A percentile compares a stretch with the other conserved stretches of the same genome.
phyloP scores from a whole-genome alignment of 1,140 invertebrate genomes.

The Drosophila miranda region DNA sequence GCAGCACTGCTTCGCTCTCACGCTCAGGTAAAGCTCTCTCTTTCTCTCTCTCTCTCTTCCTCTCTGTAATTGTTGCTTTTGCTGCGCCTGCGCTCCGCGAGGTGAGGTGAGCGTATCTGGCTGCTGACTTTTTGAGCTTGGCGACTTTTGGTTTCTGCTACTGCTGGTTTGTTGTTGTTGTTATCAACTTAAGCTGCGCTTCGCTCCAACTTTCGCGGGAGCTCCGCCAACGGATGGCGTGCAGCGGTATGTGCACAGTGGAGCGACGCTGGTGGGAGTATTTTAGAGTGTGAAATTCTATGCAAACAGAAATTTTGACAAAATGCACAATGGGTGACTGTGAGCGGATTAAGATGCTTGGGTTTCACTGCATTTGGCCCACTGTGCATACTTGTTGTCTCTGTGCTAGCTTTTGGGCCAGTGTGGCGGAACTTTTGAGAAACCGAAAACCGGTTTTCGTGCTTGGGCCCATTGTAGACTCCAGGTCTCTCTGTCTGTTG shows the following conservation, averaged over 20 bases:
- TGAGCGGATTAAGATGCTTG: not conserved
- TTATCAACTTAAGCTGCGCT: conserved; percentile 49
- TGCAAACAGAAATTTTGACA: not conserved
- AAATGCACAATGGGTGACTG: not conserved
- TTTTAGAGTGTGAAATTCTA: not conserved
- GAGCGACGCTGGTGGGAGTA: not conserved
- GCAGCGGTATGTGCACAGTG: too few species aligned
- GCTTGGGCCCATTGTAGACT: conserved; percentile 56
- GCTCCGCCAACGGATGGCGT: not conserved
- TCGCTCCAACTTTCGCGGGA: conserved; percentile 66
- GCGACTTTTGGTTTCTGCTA: conserved; percentile 42
- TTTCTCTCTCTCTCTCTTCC: conserved; percentile 13
- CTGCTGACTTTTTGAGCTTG: conserved; percentile 39
- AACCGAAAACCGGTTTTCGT: conserved; percentile 67
- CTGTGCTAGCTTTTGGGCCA: conserved; percentile 54
- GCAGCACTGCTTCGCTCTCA: not conserved
- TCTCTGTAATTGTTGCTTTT: conserved; percentile 48
- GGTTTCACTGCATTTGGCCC: conserved; percentile 1
- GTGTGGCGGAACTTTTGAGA: conserved; percentile 71
- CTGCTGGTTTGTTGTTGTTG: conserved; percentile 20
- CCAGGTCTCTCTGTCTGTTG: conserved; percentile 42
- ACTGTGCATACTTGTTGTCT: conserved; percentile 44
- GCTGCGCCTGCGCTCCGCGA: conserved; percentile 51
- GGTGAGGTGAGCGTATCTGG: too few species aligned
- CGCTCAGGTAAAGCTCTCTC: conserved; percentile 36